Base-by-base conservation (phyloP, 2,113 vertebrate species). In the Vidua chalybeata region DNA sequence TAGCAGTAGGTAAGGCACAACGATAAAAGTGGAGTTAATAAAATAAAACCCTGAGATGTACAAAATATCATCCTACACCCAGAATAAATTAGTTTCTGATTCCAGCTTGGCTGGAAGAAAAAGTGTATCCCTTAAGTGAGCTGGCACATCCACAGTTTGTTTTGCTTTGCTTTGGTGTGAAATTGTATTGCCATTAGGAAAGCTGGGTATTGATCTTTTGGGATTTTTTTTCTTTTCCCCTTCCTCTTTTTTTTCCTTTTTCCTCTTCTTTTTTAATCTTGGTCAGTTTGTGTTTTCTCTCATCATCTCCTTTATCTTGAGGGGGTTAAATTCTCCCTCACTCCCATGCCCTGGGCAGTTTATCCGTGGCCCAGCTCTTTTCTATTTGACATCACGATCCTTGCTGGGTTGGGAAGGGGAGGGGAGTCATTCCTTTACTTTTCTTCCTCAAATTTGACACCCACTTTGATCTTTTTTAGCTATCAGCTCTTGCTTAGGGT, bases 401-500 rank as follows among this genome's bases (percentile, higher is more conserved):
- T 48, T 63, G 63, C 67, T 28, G 43, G 61, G 2, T 15, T 78
- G 20, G n/a, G 46, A 51, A 35, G 13, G 31, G 64, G 23, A 27
- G 13, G 8, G 6, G 15, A 22, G 26, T 78, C 49, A 19, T 82
- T 67, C 63, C 61, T 20, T 22, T 61, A 5, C 59, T 85, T 48
- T 31, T 31, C 66, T 54, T 43, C 91, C 91, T 71, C 58, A 30
- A 51, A 37, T 68, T 84, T 35, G 15, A 88, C 22, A 15, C 83
- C 39, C 6, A 23, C 89, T 98, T 97, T 96, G 85, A 96, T 97
- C 96, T 84, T 64, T 68, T 63, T 54, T 54, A 21, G 43, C 67
- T 55, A 33, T 31, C 83, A 41, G 39, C 71, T 17, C 62, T 86
- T 87, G n/a, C 87, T 86, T 64, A 33, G 31, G 75, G 74, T 77